A percentile compares a stretch with the other conserved stretches of the same genome.
These are phyloP conservation scores for Pheosia gnoma DNA, from an alignment of 2,888 invertebrate species.

Conservation along the genomic window DNA sequence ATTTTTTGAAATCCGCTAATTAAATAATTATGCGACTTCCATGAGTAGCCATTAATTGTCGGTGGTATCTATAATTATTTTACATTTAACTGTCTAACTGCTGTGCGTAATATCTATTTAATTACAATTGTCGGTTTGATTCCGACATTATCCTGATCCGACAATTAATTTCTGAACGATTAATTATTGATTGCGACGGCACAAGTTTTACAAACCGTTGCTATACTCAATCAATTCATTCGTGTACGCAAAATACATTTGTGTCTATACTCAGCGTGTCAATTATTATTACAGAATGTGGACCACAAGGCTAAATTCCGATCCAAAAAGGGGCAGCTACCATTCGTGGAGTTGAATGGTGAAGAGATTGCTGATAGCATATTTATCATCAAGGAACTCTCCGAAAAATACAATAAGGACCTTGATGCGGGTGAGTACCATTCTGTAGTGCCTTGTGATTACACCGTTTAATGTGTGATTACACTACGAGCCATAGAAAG, in stretches of 20 bases:
- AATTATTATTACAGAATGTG: constrained; percentile 89
- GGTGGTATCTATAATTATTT: too few relatives aligned
- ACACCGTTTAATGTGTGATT: neutral
- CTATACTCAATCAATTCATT: too few relatives aligned
- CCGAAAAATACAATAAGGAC: constrained; percentile 92
- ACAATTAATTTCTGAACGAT: too few relatives aligned
- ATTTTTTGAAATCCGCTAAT: too few relatives aligned
- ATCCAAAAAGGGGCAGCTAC: constrained; percentile 96
- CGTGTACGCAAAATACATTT: neutral
- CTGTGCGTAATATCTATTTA: too few relatives aligned
- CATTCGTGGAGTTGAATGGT: constrained; percentile 97
- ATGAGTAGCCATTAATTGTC: too few relatives aligned
- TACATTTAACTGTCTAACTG: too few relatives aligned
- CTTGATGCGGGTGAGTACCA: constrained; percentile 86
- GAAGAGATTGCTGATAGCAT: constrained; percentile 97
- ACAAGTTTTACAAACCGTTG: too few relatives aligned
- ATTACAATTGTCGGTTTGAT: too few relatives aligned
- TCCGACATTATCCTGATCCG: too few relatives aligned
- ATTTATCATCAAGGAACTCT: constrained; percentile 94
- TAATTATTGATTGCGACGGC: too few relatives aligned
- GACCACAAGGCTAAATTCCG: constrained; percentile 97
- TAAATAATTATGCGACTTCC: too few relatives aligned
- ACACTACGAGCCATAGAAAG: neutral
- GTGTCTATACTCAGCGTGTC: neutral
- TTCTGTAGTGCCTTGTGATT: neutral